Evolutionary conservation across 1,140 invertebrate genomes (phyloP), one percentile per base, ranked within the genome.

Genomic region (Magallana ariakensis): DNA sequence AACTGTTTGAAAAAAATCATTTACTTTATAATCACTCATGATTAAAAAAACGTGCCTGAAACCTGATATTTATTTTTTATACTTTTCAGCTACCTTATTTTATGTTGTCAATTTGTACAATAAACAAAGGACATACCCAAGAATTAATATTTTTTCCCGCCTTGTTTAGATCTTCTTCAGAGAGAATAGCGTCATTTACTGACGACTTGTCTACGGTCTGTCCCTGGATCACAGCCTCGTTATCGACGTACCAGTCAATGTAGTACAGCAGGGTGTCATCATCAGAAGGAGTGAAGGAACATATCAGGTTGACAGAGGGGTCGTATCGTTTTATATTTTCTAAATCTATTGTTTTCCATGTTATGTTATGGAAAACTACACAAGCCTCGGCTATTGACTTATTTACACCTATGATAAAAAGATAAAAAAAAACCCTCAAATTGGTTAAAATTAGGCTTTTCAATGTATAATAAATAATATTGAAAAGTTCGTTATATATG

Each of bases 171-270:
- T 19, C 16, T 3, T 1, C n/a, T n/a, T 16, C 62, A 5, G 62
- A 66, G 10, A 66, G 62, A n/a, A 66, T 66, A 7, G 62, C 62
- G 62, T 66, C n/a, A 7, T 66, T 7, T 66, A 66, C 8, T 16
- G 62, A 66, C 9, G 1, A 5, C n/a, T 66, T 66, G 22, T 19
- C n/a, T 3, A 66, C 62, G 7, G 62, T 66, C n/a, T 22, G n/a
- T 19, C n/a, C n/a, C 5, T n/a, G 9, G 22, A 66, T 66, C n/a
- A 66, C n/a, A 19, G n/a, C 10, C n/a, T 26, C 9, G 62, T 66
- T 66, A 19, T 66, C 62, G 16, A n/a, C 62, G n/a, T 66, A 66
- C 62, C 62, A 66, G n/a, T 19, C n/a, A 19, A 66, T 66, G n/a
- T 66, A n/a, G 62, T 66, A 66, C 1, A 66, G n/a, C n/a, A 66